Conservation (phyloP, 2,888 invertebrate species). For the Trilocha varians region DNA sequence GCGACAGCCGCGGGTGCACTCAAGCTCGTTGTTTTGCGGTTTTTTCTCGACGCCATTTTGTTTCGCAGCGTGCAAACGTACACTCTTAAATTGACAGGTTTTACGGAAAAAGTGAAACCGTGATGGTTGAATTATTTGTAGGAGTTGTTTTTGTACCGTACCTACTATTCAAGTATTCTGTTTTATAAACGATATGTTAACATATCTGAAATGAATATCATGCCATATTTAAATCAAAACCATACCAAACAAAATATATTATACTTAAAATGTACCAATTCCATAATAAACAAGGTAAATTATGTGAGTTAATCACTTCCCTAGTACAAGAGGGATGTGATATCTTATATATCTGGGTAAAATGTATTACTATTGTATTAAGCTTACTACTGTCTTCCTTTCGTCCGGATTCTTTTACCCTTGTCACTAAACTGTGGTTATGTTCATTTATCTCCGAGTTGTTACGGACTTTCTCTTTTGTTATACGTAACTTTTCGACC, state of each 20-base stretch:
- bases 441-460: not conserved
- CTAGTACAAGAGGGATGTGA: too few species aligned
- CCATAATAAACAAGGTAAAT: too few species aligned
- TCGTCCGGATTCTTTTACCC: not conserved
- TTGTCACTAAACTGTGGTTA: not conserved
- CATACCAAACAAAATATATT: too few species aligned
- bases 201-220: too few species aligned
- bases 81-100: slow-evolving; percentile 39
- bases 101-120: slow-evolving; percentile 62
- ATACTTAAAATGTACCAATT: too few species aligned
- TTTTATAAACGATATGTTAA: too few species aligned
- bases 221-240: too few species aligned
- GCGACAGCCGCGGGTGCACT: slow-evolving; percentile 38
- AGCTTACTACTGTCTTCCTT: not conserved
- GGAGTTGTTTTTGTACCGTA: too few species aligned
- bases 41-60: slow-evolving; percentile 54
- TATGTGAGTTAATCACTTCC: too few species aligned
- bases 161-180: too few species aligned
- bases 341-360: too few species aligned
- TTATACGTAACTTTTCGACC: not conserved
- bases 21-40: slow-evolving; percentile 32
- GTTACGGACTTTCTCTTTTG: not conserved
- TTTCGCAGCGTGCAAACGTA: slow-evolving; percentile 30
- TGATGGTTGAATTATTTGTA: slow-evolving; percentile 26
- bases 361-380: slow-evolving; percentile 1